Percentiles rank a stretch among this genome's conserved stretches.
Evolutionary conservation across 1,140 invertebrate genomes (phyloP).

Genomic region (Panagrolaimus sp.): DNA sequence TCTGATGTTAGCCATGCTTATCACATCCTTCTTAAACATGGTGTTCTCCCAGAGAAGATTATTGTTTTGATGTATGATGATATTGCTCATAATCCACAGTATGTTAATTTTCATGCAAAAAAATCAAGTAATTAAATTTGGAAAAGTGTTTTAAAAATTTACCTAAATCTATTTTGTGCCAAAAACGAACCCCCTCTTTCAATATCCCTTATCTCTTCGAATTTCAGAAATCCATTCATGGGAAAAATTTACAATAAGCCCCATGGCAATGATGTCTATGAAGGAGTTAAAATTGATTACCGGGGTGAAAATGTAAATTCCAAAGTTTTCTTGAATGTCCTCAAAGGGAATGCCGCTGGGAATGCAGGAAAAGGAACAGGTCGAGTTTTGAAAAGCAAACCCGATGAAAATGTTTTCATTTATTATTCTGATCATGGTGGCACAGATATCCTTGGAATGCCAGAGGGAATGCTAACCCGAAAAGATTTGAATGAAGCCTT

Average conservation of each 20-base stretch:
- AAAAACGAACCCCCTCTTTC: constrained; percentile 25
- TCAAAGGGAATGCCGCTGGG: constrained; percentile 27
- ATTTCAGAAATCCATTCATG: not conserved
- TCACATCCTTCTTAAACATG: constrained; percentile 64
- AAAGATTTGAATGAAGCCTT: not conserved
- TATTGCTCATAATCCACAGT: constrained; percentile 65
- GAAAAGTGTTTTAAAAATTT: too few species aligned
- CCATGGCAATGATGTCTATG: constrained; percentile 65
- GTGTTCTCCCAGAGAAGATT: constrained; percentile 65
- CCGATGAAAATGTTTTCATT: not conserved
- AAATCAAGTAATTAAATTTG: too few species aligned
- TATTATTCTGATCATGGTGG: constrained; percentile 8
- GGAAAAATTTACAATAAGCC: constrained; percentile 68
- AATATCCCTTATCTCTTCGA: constrained; percentile 65
- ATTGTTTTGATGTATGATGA: constrained; percentile 69
- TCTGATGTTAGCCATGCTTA: constrained; percentile 68
- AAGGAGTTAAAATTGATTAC: constrained; percentile 66
- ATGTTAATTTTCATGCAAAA: too few species aligned
- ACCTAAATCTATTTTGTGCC: too few species aligned
- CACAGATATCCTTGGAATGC: constrained; percentile 7
- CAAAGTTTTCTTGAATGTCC: constrained; percentile 36
- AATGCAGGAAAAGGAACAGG: constrained; percentile 26
- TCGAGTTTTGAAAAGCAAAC: constrained; percentile 27
- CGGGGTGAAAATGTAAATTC: constrained; percentile 43
- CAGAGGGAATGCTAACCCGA: not conserved